phyloP scores from a whole-genome alignment of 2,113 vertebrate species.

The Saguinus midas region DNA sequence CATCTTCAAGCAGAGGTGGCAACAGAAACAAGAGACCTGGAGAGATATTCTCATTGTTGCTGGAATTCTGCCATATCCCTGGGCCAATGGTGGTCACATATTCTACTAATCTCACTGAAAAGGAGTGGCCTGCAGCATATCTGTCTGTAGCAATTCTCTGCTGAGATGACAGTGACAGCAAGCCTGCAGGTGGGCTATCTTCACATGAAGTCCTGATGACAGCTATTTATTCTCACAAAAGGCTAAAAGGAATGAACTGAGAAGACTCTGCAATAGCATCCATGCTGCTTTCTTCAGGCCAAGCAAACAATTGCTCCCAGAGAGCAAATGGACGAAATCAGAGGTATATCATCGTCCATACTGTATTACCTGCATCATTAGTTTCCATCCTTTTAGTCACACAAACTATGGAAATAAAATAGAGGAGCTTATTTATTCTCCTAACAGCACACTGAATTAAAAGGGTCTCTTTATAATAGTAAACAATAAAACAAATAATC shows the following conservation, averaged over 20 bases:
- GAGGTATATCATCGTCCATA: neutral
- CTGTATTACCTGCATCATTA: neutral
- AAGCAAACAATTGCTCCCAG: neutral
- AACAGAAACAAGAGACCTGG: neutral
- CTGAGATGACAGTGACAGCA: accelerated
- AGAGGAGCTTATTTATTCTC: neutral
- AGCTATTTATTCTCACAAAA: neutral
- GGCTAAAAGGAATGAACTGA: neutral
- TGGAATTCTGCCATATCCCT: neutral
- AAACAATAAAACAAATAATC: neutral
- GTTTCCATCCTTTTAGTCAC: neutral
- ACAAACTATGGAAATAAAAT: neutral
- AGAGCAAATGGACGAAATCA: neutral
- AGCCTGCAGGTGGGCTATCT: neutral
- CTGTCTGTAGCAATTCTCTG: neutral
- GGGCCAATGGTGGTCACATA: neutral
- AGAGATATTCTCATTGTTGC: neutral
- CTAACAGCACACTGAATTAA: neutral
- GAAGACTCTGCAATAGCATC: neutral
- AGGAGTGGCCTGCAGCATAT: neutral
- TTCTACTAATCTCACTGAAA: neutral
- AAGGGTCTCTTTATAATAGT: neutral
- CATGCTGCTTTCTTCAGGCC: neutral
- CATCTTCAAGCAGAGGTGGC: neutral
- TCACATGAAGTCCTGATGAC: neutral